Base-by-base conservation (phyloP, 2,888 invertebrate species). In the Tetragonisca angustula region DNA sequence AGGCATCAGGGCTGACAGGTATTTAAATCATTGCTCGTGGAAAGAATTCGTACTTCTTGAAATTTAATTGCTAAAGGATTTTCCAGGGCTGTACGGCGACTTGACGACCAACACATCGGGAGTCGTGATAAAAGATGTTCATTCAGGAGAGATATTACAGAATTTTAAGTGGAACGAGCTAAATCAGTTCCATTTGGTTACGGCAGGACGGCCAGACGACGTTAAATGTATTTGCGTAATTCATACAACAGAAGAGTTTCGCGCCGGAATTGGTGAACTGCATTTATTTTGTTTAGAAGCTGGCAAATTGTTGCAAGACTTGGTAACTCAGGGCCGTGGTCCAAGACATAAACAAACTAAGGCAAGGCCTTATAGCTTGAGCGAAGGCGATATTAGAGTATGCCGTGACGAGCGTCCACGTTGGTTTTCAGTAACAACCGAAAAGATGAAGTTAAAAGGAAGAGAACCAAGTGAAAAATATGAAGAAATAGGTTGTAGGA, bases 161-260 rank as follows among this genome's bases (percentile, higher is more conserved):
- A 94, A 94, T 76, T 94, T 97, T 89, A 95, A 95, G 50, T 97
- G 97, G 97, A 95, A 95, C 86, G 95, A 96, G 79, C 95, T 97
- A 86, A 95, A 94, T 74, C 96, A 96, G 83, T 96, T 96, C 68
- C 95, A 95, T 76, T 93, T 96, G 87, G 95, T 95, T 83, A 95
- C 95, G 27, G 94, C 95, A 4, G 95, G 95, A 17, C 94, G 94
- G 54, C 92, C 94, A 13, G 95, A 95, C 62, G 96, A 96, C 89
- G 96, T 95, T 80, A 96, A 96, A 91, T 95, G 95, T 87, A 95
- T 96, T 62, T 96, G 96, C 91, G 95, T 96, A 54, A 94, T 97
- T 87, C 95, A 95, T 90, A 95, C 97, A n/a, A 96, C 89, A 59
- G 95, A 95, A 76, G 95, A 95, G 71, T 96, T 96, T 87, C 93